Percentiles rank a stretch among this genome's conserved stretches.
Evolutionary conservation across 2,888 invertebrate genomes (phyloP).

Genomic region (Micropterix aruncella): DNA sequence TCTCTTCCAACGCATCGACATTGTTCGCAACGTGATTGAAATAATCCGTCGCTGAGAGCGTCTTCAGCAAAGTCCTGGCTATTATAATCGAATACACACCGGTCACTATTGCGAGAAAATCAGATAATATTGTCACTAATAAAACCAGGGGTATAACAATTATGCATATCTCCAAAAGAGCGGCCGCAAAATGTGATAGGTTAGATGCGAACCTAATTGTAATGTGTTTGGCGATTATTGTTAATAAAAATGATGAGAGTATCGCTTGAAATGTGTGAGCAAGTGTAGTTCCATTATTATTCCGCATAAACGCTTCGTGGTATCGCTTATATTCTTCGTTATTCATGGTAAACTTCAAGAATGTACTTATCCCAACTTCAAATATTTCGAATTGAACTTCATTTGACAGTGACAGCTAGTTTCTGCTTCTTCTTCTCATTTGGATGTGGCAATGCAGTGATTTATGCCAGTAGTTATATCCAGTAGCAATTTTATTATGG

Average conservation of each 20-base stretch:
- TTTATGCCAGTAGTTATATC: no score
- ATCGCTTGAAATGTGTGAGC: constrained; percentile 31
- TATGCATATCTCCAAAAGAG: constrained; percentile 33
- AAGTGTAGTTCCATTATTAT: constrained; percentile 38
- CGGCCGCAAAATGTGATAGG: not conserved
- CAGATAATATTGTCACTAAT: constrained; percentile 37
- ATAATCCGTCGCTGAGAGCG: constrained; percentile 3
- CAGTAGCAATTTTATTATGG: no score
- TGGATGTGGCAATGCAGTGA: no score
- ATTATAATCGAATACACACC: constrained; percentile 6
- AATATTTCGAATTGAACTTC: no score
- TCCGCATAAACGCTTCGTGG: constrained; percentile 38
- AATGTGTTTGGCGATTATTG: constrained; percentile 14
- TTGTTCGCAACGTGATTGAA: constrained; percentile 9
- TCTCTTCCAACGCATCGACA: constrained; percentile 17
- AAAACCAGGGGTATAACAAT: constrained; percentile 41
- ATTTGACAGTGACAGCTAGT: no score
- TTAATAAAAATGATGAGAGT: constrained; percentile 18
- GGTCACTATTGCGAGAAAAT: constrained; percentile 9
- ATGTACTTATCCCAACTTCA: no score
- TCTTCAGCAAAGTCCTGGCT: constrained; percentile 4
- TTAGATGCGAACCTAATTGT: not conserved
- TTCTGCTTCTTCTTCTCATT: no score
- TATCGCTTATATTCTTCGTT: constrained; percentile 27
- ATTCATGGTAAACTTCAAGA: constrained; percentile 20